phyloP scores from a whole-genome alignment of 2,888 invertebrate genomes.

The Gastrophysa polygoni region DNA sequence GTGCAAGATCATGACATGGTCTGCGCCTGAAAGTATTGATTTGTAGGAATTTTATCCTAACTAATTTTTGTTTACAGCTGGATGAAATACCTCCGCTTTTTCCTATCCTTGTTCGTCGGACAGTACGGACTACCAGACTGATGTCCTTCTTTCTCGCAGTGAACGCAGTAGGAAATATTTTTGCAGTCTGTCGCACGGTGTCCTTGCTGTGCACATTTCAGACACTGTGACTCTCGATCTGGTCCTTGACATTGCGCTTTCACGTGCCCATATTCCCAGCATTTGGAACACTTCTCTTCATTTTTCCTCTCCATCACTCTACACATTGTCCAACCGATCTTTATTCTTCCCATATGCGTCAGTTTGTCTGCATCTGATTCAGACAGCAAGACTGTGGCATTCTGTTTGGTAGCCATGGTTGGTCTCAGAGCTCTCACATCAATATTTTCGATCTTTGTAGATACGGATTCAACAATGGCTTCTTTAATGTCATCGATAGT shows the following conservation, averaged over 20 bases:
- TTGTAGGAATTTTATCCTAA: neutral
- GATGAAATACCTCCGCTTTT: neutral
- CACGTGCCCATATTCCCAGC: conserved; percentile 6
- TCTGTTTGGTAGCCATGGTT: neutral
- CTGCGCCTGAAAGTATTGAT: conserved; percentile 15
- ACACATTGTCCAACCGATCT: conserved; percentile 5
- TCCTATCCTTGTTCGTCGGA: neutral
- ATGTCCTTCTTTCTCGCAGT: neutral
- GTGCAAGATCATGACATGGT: conserved; percentile 1
- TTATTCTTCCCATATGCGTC: neutral
- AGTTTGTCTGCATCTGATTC: neutral
- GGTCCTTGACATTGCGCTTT: neutral
- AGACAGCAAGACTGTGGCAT: neutral
- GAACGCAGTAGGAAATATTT: neutral
- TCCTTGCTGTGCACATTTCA: neutral
- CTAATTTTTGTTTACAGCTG: too few species aligned
- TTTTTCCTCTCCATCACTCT: neutral
- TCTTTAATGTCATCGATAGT: neutral
- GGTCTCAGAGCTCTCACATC: neutral
- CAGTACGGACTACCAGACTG: neutral
- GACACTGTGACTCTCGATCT: neutral
- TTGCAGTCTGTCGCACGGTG: neutral
- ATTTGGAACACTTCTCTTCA: neutral
- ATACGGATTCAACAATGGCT: neutral
- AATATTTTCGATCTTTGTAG: neutral